A percentile compares a stretch with the other conserved stretches of the same genome.
phyloP scores from a whole-genome alignment of 2,797 vertebrate species.

The Columba guinea region DNA sequence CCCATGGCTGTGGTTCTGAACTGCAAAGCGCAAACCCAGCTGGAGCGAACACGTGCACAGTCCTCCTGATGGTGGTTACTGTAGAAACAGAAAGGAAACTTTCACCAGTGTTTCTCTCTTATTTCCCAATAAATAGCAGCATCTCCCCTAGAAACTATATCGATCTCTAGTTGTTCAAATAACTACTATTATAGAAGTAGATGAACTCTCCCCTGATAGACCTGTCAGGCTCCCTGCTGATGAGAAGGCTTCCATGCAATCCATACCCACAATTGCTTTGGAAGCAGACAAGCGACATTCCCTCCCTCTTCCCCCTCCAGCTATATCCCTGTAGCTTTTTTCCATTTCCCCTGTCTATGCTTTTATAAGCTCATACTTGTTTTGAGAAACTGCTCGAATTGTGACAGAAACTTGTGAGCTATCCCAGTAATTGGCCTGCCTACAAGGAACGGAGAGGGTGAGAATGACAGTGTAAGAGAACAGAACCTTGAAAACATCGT shows the following conservation, averaged over 20 bases:
- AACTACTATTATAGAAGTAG: conserved; percentile 59
- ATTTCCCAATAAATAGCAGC: conserved; percentile 63
- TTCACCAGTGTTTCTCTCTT: conserved; percentile 39
- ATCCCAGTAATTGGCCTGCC: conserved; percentile 38
- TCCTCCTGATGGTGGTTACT: conserved; percentile 18
- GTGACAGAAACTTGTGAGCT: conserved; percentile 60
- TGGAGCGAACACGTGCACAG: background rate
- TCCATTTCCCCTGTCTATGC: background rate
- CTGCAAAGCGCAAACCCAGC: background rate
- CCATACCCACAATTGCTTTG: conserved; percentile 53
- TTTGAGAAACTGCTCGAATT: conserved; percentile 44
- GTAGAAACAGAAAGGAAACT: conserved; percentile 58
- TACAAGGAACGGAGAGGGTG: background rate
- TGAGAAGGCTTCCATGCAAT: conserved; percentile 55
- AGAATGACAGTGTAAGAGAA: conserved; percentile 34
- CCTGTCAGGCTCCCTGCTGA: conserved; percentile 63
- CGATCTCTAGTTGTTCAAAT: conserved; percentile 62
- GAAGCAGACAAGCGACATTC: conserved; percentile 5
- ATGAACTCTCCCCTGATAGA: conserved; percentile 63
- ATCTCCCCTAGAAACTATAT: conserved; percentile 59
- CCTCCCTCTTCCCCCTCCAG: conserved; percentile 13
- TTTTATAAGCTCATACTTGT: conserved; percentile 56
- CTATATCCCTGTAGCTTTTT: conserved; percentile 31
- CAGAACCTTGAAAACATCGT: background rate
- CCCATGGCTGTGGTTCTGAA: background rate